Conservation (phyloP, 2,888 invertebrate species). For the Tanypteryx hageni region DNA sequence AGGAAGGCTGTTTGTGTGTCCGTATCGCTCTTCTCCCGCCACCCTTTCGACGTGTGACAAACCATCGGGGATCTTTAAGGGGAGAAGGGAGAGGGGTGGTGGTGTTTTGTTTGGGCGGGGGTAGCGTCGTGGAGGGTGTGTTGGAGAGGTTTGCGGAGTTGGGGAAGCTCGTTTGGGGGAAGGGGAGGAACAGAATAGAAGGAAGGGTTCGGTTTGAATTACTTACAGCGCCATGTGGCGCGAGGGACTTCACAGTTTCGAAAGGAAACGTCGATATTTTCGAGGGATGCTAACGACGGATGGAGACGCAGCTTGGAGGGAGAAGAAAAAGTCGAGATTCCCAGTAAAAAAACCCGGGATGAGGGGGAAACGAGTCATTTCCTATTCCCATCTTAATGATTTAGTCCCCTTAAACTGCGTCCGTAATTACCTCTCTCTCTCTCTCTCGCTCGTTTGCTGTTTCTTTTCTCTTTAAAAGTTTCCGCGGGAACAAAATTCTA, state of each 20-base stretch:
- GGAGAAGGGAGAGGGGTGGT: too few relatives aligned
- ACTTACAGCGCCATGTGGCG: conserved; percentile 10
- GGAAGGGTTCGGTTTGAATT: neutral
- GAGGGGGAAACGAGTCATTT: neutral
- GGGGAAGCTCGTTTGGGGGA: neutral
- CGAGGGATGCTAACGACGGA: too few relatives aligned
- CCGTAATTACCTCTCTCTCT: neutral
- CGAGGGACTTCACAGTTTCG: too few relatives aligned
- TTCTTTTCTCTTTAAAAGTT: too few relatives aligned
- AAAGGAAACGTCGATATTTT: too few relatives aligned
- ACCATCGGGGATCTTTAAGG: neutral
- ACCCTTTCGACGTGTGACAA: neutral
- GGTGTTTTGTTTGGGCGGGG: too few relatives aligned
- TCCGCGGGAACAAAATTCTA: too few relatives aligned
- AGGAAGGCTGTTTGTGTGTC: neutral
- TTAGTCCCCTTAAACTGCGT: neutral
- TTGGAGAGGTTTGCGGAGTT: neutral
- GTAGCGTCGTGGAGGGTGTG: too few relatives aligned
- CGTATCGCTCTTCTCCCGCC: neutral
- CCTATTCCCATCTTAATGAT: neutral
- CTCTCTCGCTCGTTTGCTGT: too few relatives aligned
- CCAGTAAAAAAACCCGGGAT: neutral
- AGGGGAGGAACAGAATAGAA: too few relatives aligned
- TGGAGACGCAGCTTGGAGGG: neutral
- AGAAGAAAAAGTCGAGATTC: neutral